Conservation (phyloP, 2,113 vertebrate genomes). For the Solea senegalensis region DNA sequence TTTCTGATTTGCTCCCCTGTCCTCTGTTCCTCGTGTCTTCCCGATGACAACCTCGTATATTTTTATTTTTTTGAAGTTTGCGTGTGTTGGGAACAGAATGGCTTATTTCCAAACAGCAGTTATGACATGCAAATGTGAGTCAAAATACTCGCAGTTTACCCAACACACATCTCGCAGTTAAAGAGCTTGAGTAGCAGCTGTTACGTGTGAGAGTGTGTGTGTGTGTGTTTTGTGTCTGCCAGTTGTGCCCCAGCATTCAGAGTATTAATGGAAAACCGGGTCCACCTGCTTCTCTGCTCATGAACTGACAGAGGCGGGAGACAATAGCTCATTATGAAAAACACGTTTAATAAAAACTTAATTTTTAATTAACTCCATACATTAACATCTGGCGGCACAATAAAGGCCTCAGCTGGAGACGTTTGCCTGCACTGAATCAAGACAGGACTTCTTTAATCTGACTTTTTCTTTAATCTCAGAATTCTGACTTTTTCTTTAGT, state of each 20-base stretch:
- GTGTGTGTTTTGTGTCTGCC: constrained; percentile 22
- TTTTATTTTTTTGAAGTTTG: not conserved
- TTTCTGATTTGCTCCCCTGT: not conserved
- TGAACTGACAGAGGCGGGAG: not conserved
- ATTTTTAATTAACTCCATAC: no score
- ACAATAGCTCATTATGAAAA: not conserved
- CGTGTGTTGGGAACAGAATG: not conserved
- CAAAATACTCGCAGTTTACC: constrained; percentile 53
- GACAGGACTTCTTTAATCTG: no score
- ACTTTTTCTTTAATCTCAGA: no score
- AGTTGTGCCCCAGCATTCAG: constrained; percentile 24
- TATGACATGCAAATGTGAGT: constrained; percentile 30
- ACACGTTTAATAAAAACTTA: not conserved
- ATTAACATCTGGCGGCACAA: no score
- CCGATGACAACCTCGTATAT: not conserved
- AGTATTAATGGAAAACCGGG: constrained; percentile 31
- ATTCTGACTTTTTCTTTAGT: no score
- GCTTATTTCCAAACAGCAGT: not conserved
- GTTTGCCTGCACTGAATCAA: no score
- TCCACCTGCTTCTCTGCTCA: constrained; percentile 37
- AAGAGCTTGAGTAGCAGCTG: constrained; percentile 51
- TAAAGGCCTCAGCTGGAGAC: no score
- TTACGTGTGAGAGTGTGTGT: constrained; percentile 13
- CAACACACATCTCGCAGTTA: constrained; percentile 47
- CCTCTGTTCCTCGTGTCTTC: not conserved